phyloP scores from a whole-genome alignment of 2,888 invertebrate genomes.

The Alentia gelatinosa region DNA sequence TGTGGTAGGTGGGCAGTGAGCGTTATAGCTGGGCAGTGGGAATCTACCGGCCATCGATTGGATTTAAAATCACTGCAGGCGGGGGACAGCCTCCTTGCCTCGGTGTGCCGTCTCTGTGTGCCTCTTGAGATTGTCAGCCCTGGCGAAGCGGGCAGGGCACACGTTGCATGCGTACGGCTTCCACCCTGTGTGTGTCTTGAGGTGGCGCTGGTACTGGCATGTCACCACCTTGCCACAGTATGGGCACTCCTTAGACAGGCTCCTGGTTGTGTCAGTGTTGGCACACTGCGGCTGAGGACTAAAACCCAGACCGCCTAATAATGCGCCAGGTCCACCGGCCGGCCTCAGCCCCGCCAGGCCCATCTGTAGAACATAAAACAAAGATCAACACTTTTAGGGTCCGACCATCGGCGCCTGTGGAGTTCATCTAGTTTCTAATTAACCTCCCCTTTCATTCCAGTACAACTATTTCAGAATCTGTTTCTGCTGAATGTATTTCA shows the following conservation, averaged over 20 bases:
- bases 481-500: no score
- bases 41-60: no score
- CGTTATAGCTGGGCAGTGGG: no score
- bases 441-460: no score
- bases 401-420: background rate
- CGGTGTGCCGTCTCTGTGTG: background rate
- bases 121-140: constrained; percentile 18
- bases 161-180: background rate
- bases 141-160: constrained; percentile 3
- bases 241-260: background rate
- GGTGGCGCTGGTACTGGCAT: constrained; percentile 30
- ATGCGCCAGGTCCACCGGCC: background rate
- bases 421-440: no score
- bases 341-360: background rate
- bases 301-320: background rate
- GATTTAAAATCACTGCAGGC: no score
- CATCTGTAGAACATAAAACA: constrained; percentile 5
- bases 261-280: background rate
- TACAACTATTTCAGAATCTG: no score
- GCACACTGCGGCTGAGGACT: background rate
- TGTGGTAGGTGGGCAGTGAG: no score
- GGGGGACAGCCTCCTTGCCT: no score
- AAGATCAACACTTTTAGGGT: background rate
- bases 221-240: background rate
- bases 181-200: constrained; percentile 18